These are phyloP conservation scores for Drosophila rellima DNA, from an alignment of 2,888 invertebrate species.

Conservation along the genomic window DNA sequence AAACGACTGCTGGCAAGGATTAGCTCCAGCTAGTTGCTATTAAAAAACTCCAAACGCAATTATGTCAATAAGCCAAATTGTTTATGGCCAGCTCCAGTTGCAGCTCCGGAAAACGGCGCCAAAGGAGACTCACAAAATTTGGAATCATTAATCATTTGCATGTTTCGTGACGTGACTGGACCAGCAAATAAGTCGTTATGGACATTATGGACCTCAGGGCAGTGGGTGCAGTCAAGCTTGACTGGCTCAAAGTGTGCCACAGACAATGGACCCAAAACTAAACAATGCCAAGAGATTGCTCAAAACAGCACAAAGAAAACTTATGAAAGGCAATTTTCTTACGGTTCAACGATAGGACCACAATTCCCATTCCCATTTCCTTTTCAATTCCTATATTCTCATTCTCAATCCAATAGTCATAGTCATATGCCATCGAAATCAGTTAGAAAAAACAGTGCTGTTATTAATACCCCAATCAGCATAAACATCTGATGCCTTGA, in stretches of 20 bases:
- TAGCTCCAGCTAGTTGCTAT: slow-evolving; percentile 51
- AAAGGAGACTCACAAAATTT: slow-evolving; percentile 29
- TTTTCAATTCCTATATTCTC: no score
- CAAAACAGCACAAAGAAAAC: slow-evolving; percentile 29
- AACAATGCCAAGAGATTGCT: slow-evolving; percentile 51
- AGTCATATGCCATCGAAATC: slow-evolving; percentile 57
- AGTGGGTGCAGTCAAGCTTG: slow-evolving; percentile 32
- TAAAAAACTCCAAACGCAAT: slow-evolving; percentile 56
- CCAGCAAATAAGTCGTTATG: slow-evolving; percentile 33
- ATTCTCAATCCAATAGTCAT: not conserved
- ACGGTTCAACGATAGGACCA: slow-evolving; percentile 47
- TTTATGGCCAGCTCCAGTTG: slow-evolving; percentile 41
- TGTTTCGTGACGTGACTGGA: slow-evolving; percentile 41
- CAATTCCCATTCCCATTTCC: no score
- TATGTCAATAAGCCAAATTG: slow-evolving; percentile 78
- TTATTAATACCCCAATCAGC: slow-evolving; percentile 71
- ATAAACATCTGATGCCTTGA: slow-evolving; percentile 70
- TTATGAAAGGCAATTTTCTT: slow-evolving; percentile 54
- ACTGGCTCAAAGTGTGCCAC: slow-evolving; percentile 18
- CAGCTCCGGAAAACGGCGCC: slow-evolving; percentile 10
- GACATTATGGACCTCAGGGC: slow-evolving; percentile 11
- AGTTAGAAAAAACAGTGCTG: slow-evolving; percentile 43
- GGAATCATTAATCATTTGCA: slow-evolving; percentile 73
- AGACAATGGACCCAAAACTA: slow-evolving; percentile 34
- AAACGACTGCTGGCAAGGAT: slow-evolving; percentile 49